Base-by-base conservation (phyloP, 2,113 vertebrate species). In the Scalopus aquaticus region DNA sequence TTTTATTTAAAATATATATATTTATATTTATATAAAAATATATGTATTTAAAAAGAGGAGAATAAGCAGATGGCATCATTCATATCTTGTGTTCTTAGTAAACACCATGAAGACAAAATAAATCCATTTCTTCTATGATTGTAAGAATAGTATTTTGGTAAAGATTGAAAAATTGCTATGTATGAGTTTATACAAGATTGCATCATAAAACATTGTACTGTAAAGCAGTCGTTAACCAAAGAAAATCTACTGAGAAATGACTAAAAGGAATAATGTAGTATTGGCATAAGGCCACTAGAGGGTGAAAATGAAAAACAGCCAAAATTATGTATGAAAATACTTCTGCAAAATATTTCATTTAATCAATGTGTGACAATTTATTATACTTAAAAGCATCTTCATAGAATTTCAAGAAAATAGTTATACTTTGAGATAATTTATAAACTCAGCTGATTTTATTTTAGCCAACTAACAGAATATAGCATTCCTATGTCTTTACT, bases 211-310 rank as follows among this genome's bases (percentile, higher is more conserved):
- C 70, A 37, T 6, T 78, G 8, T 46, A 6, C 42, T 92, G 5
- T 30, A 65, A 69, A 86, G 64, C 39, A 82, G 32, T 9, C 10
- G 37, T 81, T 56, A 81, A 56, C n/a, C 42, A 46, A 81, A 49
- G 26, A 77, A 35, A 81, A 56, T 9, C 20, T 37, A 28, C 4
- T 32, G 19, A 46, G n/a, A 80, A 83, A 51, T 20, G 28, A 56
- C 39, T 16, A 12, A 44, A 70, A 56, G 32, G 26, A 26, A 46
- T 69, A 73, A 49, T 74, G 90, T 35, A 95, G 26, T 97, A 22
- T 37, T 78, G 54, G 15, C 39, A n/a, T 87, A 58, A 92, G 54
- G 26, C 96, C 93, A 96, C 96, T 96, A 96, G 95, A 90, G 96
- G 93, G 93, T 12, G 90, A 62, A 74, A 74, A 32, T 35, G 35